Evolutionary conservation across 2,888 invertebrate species (phyloP).

Genomic region (Nymphalis urticae): DNA sequence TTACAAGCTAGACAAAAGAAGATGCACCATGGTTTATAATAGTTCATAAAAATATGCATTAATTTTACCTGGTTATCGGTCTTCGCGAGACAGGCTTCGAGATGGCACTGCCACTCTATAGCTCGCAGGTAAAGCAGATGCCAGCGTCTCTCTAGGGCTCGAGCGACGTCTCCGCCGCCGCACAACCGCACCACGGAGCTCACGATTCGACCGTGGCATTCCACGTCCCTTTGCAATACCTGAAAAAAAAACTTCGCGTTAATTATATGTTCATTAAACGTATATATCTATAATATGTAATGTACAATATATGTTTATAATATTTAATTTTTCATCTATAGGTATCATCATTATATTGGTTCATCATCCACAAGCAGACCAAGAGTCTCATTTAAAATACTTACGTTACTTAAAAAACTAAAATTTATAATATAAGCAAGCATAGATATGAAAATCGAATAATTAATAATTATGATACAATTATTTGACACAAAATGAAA

Average conservation of each 20-base stretch:
- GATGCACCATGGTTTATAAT: neutral
- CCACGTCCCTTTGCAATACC: constrained; percentile 96
- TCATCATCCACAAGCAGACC: no score
- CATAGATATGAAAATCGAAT: neutral
- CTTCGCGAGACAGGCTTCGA: constrained; percentile 89
- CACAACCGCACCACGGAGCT: constrained; percentile 88
- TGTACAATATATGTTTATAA: no score
- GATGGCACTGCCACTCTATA: constrained; percentile 95
- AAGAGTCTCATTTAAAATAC: no score
- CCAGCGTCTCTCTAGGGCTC: constrained; percentile 92
- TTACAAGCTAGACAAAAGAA: neutral
- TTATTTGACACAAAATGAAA: neutral
- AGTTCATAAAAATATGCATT: no score
- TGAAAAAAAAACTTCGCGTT: constrained; percentile 62
- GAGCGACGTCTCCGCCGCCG: constrained; percentile 85
- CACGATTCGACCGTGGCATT: constrained; percentile 93
- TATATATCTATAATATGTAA: neutral
- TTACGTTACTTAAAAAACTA: no score
- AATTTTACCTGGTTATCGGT: constrained; percentile 79
- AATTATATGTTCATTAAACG: neutral
- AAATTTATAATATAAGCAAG: neutral
- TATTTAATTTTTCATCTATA: no score
- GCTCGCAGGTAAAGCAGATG: constrained; percentile 93
- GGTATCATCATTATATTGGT: no score
- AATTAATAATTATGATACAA: neutral